Conservation (phyloP, 2,888 invertebrate genomes). For the Cephalotes varians region DNA sequence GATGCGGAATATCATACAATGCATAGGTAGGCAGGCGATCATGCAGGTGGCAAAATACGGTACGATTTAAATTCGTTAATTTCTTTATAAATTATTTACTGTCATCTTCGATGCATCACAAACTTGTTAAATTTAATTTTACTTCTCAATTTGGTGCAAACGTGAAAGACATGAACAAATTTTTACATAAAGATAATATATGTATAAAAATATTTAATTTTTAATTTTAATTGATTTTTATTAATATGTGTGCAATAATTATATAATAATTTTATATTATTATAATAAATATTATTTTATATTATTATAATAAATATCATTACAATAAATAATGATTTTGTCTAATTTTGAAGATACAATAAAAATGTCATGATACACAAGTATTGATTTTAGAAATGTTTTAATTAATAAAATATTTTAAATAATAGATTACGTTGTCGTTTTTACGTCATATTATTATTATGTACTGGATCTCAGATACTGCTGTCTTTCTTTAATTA, state of each 20-base stretch:
- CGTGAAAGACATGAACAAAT: neutral
- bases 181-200: neutral
- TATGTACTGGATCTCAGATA: neutral
- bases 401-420: neutral
- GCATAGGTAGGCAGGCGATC: neutral
- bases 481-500: neutral
- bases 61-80: slow-evolving; percentile 22
- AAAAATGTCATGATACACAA: neutral
- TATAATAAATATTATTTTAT: too few species aligned
- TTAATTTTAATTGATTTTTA: too few species aligned
- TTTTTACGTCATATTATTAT: neutral
- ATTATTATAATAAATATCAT: neutral
- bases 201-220: too few species aligned
- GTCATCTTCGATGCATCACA: neutral
- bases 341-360: neutral
- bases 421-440: neutral
- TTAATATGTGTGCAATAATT: too few species aligned
- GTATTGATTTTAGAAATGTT: neutral
- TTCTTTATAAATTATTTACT: neutral
- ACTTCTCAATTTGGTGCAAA: neutral
- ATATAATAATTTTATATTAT: too few species aligned
- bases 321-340: neutral
- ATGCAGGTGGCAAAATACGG: slow-evolving; percentile 17
- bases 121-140: neutral
- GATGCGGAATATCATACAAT: slow-evolving; percentile 24